phyloP scores from a whole-genome alignment of 2,797 vertebrate genomes.

The Nannoperca obscura region DNA sequence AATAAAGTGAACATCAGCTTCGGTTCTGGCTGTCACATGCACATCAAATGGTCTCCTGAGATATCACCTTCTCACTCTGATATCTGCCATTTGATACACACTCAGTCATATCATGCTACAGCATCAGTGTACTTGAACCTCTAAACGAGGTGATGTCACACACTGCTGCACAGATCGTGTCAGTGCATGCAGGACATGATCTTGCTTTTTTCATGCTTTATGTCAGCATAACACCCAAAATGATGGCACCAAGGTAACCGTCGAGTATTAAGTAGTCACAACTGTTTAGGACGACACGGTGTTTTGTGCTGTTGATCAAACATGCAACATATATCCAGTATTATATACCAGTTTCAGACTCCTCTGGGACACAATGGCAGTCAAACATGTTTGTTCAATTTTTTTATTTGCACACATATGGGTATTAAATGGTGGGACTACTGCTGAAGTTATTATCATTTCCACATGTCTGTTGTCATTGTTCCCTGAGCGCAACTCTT shows the following conservation, averaged over 20 bases:
- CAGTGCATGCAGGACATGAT: constrained; percentile 51
- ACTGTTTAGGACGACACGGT: background rate
- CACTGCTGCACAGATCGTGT: constrained; percentile 12
- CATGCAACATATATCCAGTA: background rate
- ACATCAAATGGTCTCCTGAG: constrained; percentile 53
- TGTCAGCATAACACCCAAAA: background rate
- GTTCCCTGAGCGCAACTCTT: constrained; percentile 23
- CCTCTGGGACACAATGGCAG: background rate
- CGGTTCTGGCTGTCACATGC: constrained; percentile 49
- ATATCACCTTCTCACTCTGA: constrained; percentile 52
- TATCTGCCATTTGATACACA: constrained; percentile 58
- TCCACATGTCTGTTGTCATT: constrained; percentile 35
- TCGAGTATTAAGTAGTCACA: constrained; percentile 1
- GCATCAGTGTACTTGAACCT: background rate
- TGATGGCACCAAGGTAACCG: background rate
- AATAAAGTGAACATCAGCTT: background rate
- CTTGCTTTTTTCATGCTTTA: constrained; percentile 36
- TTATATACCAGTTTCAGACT: background rate
- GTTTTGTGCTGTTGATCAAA: constrained; percentile 13
- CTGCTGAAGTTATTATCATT: constrained; percentile 21
- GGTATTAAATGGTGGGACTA: background rate
- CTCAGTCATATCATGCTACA: background rate
- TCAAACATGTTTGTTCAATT: constrained; percentile 14
- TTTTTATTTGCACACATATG: constrained; percentile 24
- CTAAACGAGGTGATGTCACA: background rate